Percentiles rank a stretch among this genome's conserved stretches.
phyloP scores from a whole-genome alignment of 1,140 invertebrate species.

The Euborellia annulipes region DNA sequence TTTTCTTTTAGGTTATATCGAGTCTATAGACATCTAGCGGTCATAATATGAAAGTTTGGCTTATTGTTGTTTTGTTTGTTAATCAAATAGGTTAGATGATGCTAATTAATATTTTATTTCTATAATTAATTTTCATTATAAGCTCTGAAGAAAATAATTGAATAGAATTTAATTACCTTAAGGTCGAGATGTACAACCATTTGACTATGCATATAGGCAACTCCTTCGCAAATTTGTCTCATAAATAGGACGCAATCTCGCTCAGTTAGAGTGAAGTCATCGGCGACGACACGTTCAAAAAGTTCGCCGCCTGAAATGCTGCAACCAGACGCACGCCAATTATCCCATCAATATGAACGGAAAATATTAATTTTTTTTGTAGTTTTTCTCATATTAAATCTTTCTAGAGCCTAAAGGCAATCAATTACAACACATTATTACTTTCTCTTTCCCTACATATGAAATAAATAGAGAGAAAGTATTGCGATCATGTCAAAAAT shows the following conservation, averaged over 20 bases:
- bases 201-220: conserved; percentile 77
- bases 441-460: no score
- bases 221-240: conserved; percentile 77
- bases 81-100: background rate
- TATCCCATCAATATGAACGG: no score
- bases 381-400: no score
- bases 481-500: no score
- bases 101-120: conserved; percentile 1
- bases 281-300: conserved; percentile 79
- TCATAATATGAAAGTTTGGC: background rate
- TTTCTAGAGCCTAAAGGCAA: no score
- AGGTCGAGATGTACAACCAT: conserved; percentile 78
- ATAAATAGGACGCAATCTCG: conserved; percentile 81
- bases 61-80: background rate
- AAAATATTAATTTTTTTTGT: no score
- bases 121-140: background rate
- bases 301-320: conserved; percentile 85
- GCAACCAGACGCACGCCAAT: no score
- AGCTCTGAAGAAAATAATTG: no score
- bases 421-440: no score
- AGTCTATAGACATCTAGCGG: background rate
- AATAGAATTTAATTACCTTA: conserved; percentile 43
- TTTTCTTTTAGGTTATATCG: no score
- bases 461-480: no score
- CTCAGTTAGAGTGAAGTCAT: conserved; percentile 84